Evolutionary conservation across 2,113 vertebrate genomes (phyloP), one percentile per base, ranked within the genome.

Genomic region (Barnardius zonarius): DNA sequence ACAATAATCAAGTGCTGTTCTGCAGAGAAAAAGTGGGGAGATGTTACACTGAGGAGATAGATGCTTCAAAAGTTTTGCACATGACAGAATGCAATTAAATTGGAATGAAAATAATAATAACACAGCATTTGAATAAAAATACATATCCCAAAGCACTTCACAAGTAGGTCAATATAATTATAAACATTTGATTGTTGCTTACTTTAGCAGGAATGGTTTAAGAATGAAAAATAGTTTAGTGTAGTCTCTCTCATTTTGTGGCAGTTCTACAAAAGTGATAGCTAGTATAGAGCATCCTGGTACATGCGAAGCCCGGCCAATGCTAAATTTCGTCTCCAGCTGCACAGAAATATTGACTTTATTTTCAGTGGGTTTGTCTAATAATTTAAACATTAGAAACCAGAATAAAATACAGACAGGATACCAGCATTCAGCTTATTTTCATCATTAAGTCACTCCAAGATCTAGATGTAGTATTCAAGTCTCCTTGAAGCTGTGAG

Each of bases 61-160:
- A 86, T 0, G 0, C 33, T 90, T 91, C 52, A 51, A 88, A 93
- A 96, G 49, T 88, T 88, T 74, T 54, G n/a, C 44, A 69, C 35
- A 23, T 22, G 20, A 66, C 7, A 66, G 31, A 85, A 94, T 46
- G 31, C 10, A 93, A 86, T 83, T 90, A 94, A 95, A 95, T 74
- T 67, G 1, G 93, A 95, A 90, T 83, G 92, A 95, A 80, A 92
- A 66, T 57, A 76, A 91, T 30, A 91, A n/a, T 30, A 93, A 24
- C 17, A 37, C 41, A 81, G 13, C 7, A 83, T 86, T 94, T 94
- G 87, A 86, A 88, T 91, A 95, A 81, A 35, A 81, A 72, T 75
- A 35, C 25, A 15, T 72, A 61, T 88, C 48, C 74, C 76, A 86
- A 75, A 86, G 66, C 64, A 82, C 55, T 87, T 84, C 51, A 75